Evolutionary conservation across 2,888 invertebrate species (phyloP).

Genomic region (Sisyra terminalis): DNA sequence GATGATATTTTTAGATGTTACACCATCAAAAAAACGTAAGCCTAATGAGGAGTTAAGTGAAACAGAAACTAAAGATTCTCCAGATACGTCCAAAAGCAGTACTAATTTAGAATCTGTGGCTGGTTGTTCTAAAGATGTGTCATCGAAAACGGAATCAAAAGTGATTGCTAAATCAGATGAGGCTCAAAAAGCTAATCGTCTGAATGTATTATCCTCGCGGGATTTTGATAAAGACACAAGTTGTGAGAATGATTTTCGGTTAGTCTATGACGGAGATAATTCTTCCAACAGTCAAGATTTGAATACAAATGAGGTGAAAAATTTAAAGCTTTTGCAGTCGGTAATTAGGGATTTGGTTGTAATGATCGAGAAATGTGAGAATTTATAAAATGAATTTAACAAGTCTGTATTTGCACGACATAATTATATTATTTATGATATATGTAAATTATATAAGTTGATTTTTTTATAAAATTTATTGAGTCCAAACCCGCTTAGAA

Average conservation of each 20-base stretch:
- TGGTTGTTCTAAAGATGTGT: no score
- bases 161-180: no score
- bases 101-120: no score
- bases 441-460: no score
- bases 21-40: background rate
- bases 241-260: conserved; percentile 19
- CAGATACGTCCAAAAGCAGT: no score
- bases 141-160: no score
- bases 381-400: background rate
- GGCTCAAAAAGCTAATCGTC: background rate
- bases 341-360: conserved; percentile 24
- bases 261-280: conserved; percentile 16
- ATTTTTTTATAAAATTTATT: no score
- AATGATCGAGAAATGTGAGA: conserved; percentile 21
- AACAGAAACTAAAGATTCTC: background rate
- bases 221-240: conserved; percentile 21
- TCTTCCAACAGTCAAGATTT: conserved; percentile 10
- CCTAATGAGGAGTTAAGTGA: background rate
- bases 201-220: conserved; percentile 17
- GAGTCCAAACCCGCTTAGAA: no score
- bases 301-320: conserved; percentile 18
- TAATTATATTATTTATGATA: no score
- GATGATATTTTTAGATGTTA: background rate
- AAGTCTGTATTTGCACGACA: no score
- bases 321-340: conserved; percentile 22